Base-by-base conservation (phyloP, 2,888 invertebrate genomes). In the Apamea crenata region DNA sequence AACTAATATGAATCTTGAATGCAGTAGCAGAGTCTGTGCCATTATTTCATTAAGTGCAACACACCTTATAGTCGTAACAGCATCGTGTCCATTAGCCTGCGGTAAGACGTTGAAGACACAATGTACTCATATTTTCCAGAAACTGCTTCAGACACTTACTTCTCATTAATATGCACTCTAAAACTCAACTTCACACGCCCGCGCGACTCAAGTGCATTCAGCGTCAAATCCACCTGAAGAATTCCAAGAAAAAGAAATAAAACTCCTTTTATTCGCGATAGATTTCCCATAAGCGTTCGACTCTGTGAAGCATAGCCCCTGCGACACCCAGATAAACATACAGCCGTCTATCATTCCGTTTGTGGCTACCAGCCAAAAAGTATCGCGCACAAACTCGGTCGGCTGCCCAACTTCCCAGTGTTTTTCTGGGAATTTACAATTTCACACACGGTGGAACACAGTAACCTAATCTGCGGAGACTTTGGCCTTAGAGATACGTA, bases 401-500 rank as follows among this genome's bases (percentile, higher is more conserved):
- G 36, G 56, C 25, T 67, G 50, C 61, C 74, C 73, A 56, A 74
- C 74, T 67, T 63, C 25, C 67, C 61, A 75, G 61, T 77, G 66
- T 80, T 87, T 87, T 80, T 84, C 87, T 84, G 68, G 50, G 59
- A 83, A 86, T 88, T 84, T 83, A 88, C 81, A 88, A 87, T 87
- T 83, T 86, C 74, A 81, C 81, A 80, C 70, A 81, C 78, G 81
- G 59, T n/a, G n/a, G 72, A 63, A 63, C 80, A 80, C 53, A 21
- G 71, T 73, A n/a, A 53, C 76, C 67, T 83, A 77, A 83, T 88
- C 81, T 80, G 47, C 14, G 44, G 21, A 68, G 80, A 75, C 73
- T 73, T 71, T 63, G 69, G 72, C 40, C 72, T 59, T 78, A 59
- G 66, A 86, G 73, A 86, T 88, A 78, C 12, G 61, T n/a, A 81